Percentiles rank a stretch among this genome's conserved stretches.
Conservation (phyloP, 2,113 vertebrate species). For the Nanorana parkeri region DNA sequence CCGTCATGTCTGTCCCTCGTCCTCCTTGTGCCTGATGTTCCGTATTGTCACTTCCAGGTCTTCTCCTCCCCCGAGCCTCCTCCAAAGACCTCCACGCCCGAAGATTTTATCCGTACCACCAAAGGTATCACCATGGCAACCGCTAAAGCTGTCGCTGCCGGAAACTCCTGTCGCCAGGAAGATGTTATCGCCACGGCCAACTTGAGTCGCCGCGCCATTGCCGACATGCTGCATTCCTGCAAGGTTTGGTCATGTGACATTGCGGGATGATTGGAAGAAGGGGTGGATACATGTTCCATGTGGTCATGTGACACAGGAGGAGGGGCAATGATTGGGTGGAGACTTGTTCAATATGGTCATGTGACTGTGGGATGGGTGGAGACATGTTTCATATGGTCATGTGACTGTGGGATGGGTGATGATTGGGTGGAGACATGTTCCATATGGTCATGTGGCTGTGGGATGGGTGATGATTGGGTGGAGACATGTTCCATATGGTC, state of each 20-base stretch:
- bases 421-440: too few species aligned
- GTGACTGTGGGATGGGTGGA: too few species aligned
- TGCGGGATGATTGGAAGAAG: neutral
- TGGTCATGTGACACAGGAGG: too few species aligned
- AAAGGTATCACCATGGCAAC: slow-evolving; percentile 98
- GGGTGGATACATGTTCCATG: too few species aligned
- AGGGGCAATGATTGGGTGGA: too few species aligned
- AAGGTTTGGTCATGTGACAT: slow-evolving; percentile 77
- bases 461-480: too few species aligned
- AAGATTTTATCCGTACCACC: slow-evolving; percentile 97
- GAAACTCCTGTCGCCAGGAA: slow-evolving; percentile 96
- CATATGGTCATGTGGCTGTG: too few species aligned
- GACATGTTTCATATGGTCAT: too few species aligned
- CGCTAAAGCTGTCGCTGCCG: slow-evolving; percentile 94
- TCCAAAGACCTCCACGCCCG: slow-evolving; percentile 88
- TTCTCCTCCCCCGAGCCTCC: slow-evolving; percentile 90
- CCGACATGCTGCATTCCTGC: slow-evolving; percentile 95
- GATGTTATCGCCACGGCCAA: slow-evolving; percentile 96
- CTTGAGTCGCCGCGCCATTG: slow-evolving; percentile 91
- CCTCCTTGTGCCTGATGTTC: neutral
- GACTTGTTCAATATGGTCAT: too few species aligned
- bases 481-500: too few species aligned
- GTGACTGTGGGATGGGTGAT: too few species aligned
- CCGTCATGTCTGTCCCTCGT: neutral
- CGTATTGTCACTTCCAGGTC: slow-evolving; percentile 72